These are phyloP conservation scores for Lagria hirta DNA, from an alignment of 2,888 invertebrate genomes.

Conservation along the genomic window DNA sequence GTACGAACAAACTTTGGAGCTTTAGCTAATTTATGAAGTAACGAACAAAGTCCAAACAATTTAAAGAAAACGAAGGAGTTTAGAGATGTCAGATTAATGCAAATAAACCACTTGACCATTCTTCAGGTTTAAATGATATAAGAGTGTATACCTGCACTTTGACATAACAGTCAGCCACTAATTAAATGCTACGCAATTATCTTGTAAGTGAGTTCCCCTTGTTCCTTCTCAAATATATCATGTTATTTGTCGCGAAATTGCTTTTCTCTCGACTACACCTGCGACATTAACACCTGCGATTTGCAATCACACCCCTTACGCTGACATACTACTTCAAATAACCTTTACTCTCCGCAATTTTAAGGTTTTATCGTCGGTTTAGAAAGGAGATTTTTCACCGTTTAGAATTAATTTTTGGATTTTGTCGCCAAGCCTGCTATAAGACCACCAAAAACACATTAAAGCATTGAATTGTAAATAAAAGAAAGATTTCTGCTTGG, in stretches of 20 bases:
- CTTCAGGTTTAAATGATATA: not conserved
- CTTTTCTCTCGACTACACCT: too few species aligned
- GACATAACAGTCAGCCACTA: constrained; percentile 3
- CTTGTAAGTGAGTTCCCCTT: constrained; percentile 1
- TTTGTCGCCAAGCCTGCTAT: too few species aligned
- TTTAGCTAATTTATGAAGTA: constrained; percentile 21
- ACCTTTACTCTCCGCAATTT: too few species aligned
- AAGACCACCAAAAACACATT: too few species aligned
- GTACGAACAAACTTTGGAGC: constrained; percentile 14
- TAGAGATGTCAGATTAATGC: constrained; percentile 10
- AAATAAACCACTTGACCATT: constrained; percentile 15
- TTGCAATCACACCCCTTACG: too few species aligned
- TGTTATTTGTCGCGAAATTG: constrained; percentile 2
- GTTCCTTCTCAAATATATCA: constrained; percentile 1
- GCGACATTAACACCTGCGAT: too few species aligned
- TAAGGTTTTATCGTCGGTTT: too few species aligned
- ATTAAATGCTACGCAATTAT: constrained; percentile 10
- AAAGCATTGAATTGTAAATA: too few species aligned
- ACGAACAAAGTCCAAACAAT: constrained; percentile 21
- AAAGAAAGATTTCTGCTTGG: too few species aligned
- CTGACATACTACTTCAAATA: too few species aligned
- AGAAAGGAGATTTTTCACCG: too few species aligned
- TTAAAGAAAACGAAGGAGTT: constrained; percentile 18
- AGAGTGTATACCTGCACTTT: constrained; percentile 1
- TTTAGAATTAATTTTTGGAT: too few species aligned